Conservation (phyloP, 2,888 invertebrate species). For the Pogonocherus hispidulus region DNA sequence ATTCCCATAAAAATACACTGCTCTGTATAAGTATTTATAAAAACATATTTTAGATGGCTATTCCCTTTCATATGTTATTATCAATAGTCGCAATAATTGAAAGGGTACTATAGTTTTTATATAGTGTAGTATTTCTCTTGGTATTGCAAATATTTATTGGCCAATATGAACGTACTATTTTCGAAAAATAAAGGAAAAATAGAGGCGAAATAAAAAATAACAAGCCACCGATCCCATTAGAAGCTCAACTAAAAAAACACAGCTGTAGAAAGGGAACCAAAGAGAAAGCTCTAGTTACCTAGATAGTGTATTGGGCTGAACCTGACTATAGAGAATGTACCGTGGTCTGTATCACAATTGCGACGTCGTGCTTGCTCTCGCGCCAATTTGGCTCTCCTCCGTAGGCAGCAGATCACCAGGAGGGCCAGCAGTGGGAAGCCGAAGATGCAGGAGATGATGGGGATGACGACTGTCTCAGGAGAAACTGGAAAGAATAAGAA, state of each 20-base stretch:
- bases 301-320: slow-evolving; percentile 81
- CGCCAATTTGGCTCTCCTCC: slow-evolving; percentile 86
- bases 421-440: slow-evolving; percentile 90
- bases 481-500: slow-evolving; percentile 76
- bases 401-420: slow-evolving; percentile 88
- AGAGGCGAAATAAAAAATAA: slow-evolving; percentile 29
- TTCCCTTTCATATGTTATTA: too few species aligned
- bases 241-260: slow-evolving; percentile 27
- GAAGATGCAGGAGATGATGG: slow-evolving; percentile 90
- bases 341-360: slow-evolving; percentile 86
- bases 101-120: too few species aligned
- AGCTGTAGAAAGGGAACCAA: slow-evolving; percentile 41
- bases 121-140: too few species aligned
- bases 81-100: too few species aligned
- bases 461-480: slow-evolving; percentile 89
- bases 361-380: slow-evolving; percentile 85
- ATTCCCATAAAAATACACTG: too few species aligned
- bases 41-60: too few species aligned
- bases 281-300: slow-evolving; percentile 71
- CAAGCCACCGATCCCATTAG: slow-evolving; percentile 23
- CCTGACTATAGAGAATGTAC: slow-evolving; percentile 85
- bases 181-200: slow-evolving; percentile 23
- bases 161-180: slow-evolving; percentile 22
- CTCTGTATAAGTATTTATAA: too few species aligned
- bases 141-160: too few species aligned